Evolutionary conservation across 2,888 invertebrate genomes (phyloP), one percentile per base, ranked within the genome.

Genomic region (Caradrina clavipalpis): DNA sequence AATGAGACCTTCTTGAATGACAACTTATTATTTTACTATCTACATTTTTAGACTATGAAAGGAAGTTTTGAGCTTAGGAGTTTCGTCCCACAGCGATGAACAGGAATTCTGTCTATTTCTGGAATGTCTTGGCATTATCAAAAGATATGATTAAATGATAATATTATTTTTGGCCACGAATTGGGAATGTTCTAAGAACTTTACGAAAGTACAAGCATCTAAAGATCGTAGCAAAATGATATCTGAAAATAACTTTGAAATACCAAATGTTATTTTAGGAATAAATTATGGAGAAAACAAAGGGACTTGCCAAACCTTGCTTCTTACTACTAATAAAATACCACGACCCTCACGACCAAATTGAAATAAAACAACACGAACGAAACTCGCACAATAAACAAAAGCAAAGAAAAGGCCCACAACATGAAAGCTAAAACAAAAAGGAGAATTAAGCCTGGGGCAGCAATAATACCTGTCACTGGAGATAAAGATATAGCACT

Each of bases 401-500:
- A 72, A 61, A 22, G 4, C 26, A 63, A 60, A 62, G 21, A 59
- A 42, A 65, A 39, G 31, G 13, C 66, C 39, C 10, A 54, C 31
- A 56, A 45, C 26, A 61, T 69, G 47, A 69, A 77, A 60, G 49
- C 11, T 45, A 60, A 54, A 73, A 62, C 62, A 78, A 73, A 70
- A 70, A 60, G 42, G 55, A 51, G 35, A 67, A 70, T 62, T 19
- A 73, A 58, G 60, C 81, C 56, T 22, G 61, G 42, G 69, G 81
- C 69, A 51, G 51, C 77, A 70, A 80, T 82, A 73, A 73, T 73
- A 76, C 59, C 83, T 81, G 83, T 83, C 80, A 72, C 69, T 62
- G 35, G 39, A 73, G 65, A 78, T 76, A 81, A 77, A 83, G 81
- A 82, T 83, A 73, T 73, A 71, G 62, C 63, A 80, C 70, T 83